Evolutionary conservation across 2,888 invertebrate genomes (phyloP).

Genomic region (Timema cristinae): DNA sequence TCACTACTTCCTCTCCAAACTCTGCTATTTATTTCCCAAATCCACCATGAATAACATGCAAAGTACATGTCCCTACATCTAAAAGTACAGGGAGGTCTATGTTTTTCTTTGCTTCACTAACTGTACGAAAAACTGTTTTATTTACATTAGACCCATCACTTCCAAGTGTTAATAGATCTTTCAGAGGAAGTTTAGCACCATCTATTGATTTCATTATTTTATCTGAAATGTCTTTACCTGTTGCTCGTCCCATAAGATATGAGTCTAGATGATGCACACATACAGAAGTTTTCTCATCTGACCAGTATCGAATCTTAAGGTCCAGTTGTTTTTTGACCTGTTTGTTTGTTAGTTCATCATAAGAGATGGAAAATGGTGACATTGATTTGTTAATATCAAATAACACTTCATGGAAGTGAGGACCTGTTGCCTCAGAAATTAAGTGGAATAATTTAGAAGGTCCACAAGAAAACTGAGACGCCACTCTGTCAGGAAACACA

Average conservation of each 20-base stretch:
- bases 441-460: no score
- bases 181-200: not conserved
- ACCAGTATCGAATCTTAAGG: not conserved
- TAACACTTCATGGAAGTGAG: not conserved
- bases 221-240: slow-evolving; percentile 1
- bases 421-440: slow-evolving; percentile 2
- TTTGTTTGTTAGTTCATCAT: slow-evolving; percentile 10
- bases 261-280: not conserved
- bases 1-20: no score
- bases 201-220: not conserved
- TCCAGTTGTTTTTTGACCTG: slow-evolving; percentile 10
- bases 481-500: no score
- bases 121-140: not conserved
- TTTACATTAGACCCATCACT: slow-evolving; percentile 8
- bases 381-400: not conserved
- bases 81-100: no score
- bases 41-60: no score
- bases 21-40: no score
- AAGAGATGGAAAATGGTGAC: slow-evolving; percentile 1
- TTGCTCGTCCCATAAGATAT: not conserved
- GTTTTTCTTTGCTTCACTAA: no score
- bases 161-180: not conserved
- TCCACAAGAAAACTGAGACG: no score
- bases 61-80: no score
- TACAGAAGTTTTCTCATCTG: not conserved